phyloP scores from a whole-genome alignment of 2,113 vertebrate genomes.

The Octodon degus region DNA sequence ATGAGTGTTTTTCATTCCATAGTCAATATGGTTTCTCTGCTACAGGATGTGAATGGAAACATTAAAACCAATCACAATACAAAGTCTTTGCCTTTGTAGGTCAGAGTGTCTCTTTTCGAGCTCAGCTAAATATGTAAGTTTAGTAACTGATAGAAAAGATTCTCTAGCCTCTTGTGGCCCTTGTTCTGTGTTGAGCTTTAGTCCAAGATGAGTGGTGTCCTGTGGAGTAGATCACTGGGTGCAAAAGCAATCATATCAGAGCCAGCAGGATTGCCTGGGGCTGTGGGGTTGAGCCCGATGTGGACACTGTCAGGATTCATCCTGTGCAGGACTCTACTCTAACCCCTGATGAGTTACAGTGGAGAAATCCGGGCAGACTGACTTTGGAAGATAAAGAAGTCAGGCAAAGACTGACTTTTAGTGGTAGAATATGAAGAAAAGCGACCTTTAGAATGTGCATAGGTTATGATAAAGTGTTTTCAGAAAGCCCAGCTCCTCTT shows the following conservation, averaged over 20 bases:
- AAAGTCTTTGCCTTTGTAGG: not conserved
- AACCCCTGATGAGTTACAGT: not conserved
- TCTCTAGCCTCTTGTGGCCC: not conserved
- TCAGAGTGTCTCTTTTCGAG: not conserved
- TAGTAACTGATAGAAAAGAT: not conserved
- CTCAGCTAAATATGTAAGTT: not conserved
- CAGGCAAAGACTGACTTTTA: too few relatives aligned
- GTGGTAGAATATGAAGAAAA: not conserved
- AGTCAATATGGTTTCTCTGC: not conserved
- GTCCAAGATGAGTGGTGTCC: not conserved
- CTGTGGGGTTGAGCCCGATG: accelerated
- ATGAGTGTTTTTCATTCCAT: not conserved
- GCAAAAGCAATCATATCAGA: not conserved
- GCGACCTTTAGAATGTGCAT: not conserved
- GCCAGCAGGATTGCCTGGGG: not conserved
- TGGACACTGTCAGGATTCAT: not conserved
- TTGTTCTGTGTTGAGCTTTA: not conserved
- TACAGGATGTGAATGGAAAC: not conserved
- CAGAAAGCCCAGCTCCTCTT: not conserved
- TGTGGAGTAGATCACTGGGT: not conserved
- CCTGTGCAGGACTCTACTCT: not conserved
- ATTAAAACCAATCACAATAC: not conserved
- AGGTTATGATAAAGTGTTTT: not conserved
- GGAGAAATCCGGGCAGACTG: not conserved
- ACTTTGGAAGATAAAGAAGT: not conserved